phyloP scores from a whole-genome alignment of 2,797 vertebrate species.

The Pangasius sanitwongsei region DNA sequence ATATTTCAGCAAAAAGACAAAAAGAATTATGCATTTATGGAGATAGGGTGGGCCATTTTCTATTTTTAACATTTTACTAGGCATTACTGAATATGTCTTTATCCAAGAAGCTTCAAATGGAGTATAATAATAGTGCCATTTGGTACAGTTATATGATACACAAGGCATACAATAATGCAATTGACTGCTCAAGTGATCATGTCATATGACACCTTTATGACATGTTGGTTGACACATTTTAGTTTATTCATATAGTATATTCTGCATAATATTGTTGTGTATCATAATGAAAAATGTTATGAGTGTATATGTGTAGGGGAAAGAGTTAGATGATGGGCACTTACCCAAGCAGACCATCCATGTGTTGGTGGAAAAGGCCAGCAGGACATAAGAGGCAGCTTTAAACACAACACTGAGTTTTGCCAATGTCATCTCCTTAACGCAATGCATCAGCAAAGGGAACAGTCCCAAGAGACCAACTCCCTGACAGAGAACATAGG shows the following conservation, averaged over 20 bases:
- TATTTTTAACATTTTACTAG: not conserved
- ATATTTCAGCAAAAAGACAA: not conserved
- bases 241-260: not conserved
- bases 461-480: constrained; percentile 63
- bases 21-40: not conserved
- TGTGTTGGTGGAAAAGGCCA: constrained; percentile 67
- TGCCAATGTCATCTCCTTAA: constrained; percentile 64
- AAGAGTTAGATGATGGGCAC: constrained; percentile 9
- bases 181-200: not conserved
- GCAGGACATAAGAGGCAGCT: constrained; percentile 54
- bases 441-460: constrained; percentile 61
- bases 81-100: not conserved
- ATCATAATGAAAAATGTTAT: not conserved
- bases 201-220: not conserved
- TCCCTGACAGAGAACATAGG: constrained; percentile 59
- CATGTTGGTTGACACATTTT: not conserved
- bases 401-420: constrained; percentile 61
- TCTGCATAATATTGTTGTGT: not conserved
- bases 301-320: not conserved
- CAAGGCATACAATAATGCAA: not conserved
- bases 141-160: not conserved
- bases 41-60: not conserved
- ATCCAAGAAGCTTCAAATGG: not conserved
- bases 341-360: constrained; percentile 71
- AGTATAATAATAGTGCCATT: not conserved